phyloP scores from a whole-genome alignment of 1,140 invertebrate species.

The Harpegnathos saltator region DNA sequence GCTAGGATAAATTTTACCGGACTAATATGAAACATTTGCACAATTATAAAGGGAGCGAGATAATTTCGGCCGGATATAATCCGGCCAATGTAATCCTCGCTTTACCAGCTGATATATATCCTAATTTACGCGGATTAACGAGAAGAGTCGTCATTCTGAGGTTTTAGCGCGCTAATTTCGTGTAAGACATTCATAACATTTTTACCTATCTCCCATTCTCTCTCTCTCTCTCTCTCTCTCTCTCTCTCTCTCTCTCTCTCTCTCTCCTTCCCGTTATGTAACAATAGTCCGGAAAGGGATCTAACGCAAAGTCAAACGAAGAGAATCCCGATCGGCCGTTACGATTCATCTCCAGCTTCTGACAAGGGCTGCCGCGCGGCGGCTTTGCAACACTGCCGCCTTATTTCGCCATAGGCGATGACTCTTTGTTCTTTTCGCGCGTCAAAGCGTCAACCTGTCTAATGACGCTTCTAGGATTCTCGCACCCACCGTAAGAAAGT shows the following conservation, averaged over 20 bases:
- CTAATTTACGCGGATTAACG: not conserved
- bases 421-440: constrained; percentile 16
- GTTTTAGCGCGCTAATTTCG: constrained; percentile 28
- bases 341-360: not conserved
- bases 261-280: not conserved
- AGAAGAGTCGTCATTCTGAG: constrained; percentile 28
- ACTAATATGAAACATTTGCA: constrained; percentile 28
- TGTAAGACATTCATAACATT: constrained; percentile 24
- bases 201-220: too few species aligned
- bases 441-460: constrained; percentile 9
- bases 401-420: constrained; percentile 14
- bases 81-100: constrained; percentile 24
- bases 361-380: not conserved
- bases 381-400: not conserved
- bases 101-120: constrained; percentile 2
- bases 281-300: not conserved
- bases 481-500: not conserved
- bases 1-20: constrained; percentile 18
- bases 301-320: not conserved
- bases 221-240: too few species aligned
- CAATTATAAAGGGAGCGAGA: constrained; percentile 42
- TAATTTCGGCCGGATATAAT: constrained; percentile 35
- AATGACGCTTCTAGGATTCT: constrained; percentile 4
- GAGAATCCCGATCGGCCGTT: constrained; percentile 1
- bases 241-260: too few species aligned